Evolutionary conservation across 2,888 invertebrate genomes (phyloP).

Genomic region (Tetranychus truncatus): DNA sequence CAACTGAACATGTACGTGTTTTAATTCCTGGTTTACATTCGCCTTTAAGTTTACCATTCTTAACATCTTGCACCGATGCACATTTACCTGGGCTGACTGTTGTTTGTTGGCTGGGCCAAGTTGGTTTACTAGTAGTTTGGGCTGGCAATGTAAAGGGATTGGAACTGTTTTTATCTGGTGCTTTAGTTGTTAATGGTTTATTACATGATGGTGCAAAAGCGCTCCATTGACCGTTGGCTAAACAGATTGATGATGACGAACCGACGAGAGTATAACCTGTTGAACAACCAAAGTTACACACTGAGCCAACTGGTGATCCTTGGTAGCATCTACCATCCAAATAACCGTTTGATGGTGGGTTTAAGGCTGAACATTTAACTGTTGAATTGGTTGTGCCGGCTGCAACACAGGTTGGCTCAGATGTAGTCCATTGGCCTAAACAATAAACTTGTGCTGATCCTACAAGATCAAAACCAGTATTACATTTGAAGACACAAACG

Average conservation of each 20-base stretch:
- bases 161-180: background rate
- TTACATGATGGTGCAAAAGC: background rate
- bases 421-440: slow-evolving; percentile 3
- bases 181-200: background rate
- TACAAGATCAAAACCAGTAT: slow-evolving; percentile 1
- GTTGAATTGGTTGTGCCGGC: background rate
- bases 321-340: background rate
- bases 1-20: background rate
- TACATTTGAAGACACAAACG: slow-evolving; percentile 8
- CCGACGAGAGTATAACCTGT: background rate
- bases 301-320: background rate
- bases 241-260: background rate
- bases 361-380: background rate
- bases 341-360: background rate
- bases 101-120: background rate
- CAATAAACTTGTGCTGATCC: slow-evolving; percentile 2
- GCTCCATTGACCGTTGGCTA: background rate
- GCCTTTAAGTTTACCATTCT: background rate
- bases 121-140: background rate
- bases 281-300: background rate
- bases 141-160: background rate
- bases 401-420: background rate
- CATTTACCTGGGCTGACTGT: background rate
- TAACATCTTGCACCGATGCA: background rate
- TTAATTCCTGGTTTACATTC: background rate